These are phyloP conservation scores for Callyntrura sp. DNA, from an alignment of 2,888 invertebrate genomes.

Conservation along the genomic window DNA sequence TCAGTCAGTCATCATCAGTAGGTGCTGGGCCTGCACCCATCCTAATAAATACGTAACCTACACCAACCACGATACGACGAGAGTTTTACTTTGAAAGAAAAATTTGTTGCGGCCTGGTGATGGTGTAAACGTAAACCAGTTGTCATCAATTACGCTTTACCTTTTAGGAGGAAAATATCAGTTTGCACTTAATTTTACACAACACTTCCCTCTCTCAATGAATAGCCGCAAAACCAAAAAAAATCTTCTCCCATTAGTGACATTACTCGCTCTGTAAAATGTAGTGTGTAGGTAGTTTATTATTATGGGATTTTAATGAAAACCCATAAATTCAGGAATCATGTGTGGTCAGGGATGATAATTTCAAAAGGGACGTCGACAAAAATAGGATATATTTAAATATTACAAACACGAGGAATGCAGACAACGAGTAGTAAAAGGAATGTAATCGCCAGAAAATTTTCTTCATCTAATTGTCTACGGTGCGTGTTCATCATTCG, in stretches of 20 bases:
- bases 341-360: constrained; percentile 36
- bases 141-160: constrained; percentile 55
- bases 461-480: background rate
- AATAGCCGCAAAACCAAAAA: constrained; percentile 28
- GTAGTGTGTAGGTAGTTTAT: background rate
- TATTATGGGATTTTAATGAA: constrained; percentile 36
- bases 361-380: constrained; percentile 18
- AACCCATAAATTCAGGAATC: background rate
- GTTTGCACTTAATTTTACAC: constrained; percentile 56
- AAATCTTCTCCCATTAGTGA: background rate
- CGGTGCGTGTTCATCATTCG: too few relatives aligned
- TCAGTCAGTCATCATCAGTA: too few relatives aligned
- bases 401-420: constrained; percentile 33
- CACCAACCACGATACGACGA: background rate
- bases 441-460: background rate
- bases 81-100: background rate
- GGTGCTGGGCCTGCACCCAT: background rate
- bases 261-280: background rate
- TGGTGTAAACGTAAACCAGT: constrained; percentile 41
- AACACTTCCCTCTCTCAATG: constrained; percentile 46
- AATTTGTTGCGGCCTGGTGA: background rate
- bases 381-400: background rate
- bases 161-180: constrained; percentile 26
- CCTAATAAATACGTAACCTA: constrained; percentile 22
- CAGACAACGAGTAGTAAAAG: constrained; percentile 53